Conservation (phyloP, 2,797 vertebrate species). For the Myripristis murdjan region DNA sequence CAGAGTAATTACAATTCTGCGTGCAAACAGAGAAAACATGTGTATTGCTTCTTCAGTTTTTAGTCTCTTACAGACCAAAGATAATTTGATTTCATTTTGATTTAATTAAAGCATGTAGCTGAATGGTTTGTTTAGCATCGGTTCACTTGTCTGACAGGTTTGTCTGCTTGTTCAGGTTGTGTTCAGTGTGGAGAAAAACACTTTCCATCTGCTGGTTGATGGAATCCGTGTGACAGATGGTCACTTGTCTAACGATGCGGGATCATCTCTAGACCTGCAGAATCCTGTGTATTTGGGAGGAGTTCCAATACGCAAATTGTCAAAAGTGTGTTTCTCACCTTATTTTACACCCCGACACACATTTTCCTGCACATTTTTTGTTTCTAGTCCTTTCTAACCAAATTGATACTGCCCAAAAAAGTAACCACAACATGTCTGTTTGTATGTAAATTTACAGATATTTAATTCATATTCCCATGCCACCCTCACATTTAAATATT, state of each 20-base stretch:
- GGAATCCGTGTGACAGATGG: constrained; percentile 85
- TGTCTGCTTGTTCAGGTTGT: constrained; percentile 78
- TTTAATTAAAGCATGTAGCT: neutral
- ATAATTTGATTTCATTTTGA: neutral
- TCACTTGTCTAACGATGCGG: constrained; percentile 65
- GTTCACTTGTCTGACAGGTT: constrained; percentile 3
- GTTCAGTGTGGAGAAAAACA: constrained; percentile 82
- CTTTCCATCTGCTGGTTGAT: constrained; percentile 85
- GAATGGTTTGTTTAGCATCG: neutral
- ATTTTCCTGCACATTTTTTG: neutral
- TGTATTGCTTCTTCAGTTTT: neutral
- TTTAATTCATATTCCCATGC: no score
- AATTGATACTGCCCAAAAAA: no score
- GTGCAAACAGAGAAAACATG: neutral
- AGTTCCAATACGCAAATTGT: constrained; percentile 39
- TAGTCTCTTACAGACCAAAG: neutral
- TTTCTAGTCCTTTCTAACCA: no score
- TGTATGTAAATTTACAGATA: no score
- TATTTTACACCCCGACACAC: neutral
- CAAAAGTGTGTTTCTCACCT: constrained; percentile 55
- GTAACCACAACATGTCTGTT: no score
- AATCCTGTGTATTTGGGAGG: constrained; percentile 85
- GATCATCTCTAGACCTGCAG: constrained; percentile 72
- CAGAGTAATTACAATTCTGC: constrained; percentile 77
- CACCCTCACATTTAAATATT: no score